Base-by-base conservation (phyloP, 64 coral and sea anemone species). In the Porites lutea region DNA sequence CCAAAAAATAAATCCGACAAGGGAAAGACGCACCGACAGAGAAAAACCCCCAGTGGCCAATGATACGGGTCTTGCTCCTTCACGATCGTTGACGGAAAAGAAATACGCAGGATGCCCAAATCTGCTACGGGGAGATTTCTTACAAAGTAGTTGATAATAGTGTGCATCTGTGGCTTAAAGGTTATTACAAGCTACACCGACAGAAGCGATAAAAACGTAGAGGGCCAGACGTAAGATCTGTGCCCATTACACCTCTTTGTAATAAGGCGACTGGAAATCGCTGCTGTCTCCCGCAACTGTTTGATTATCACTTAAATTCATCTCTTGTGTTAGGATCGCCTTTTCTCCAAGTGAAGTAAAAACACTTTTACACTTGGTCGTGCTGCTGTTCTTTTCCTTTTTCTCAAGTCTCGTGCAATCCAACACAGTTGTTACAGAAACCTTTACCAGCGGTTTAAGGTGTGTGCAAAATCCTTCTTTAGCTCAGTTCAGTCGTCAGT, bases 91-190 rank as follows among this genome's bases (percentile, higher is more conserved):
- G 16, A 65, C 5, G 62, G 62, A 5, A 65, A 65, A 18, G 62
- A 14, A 12, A 65, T 65, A 16, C 13, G 13, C 62, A 65, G 62
- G 18, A 65, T 65, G 4, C 62, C 62, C 18, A 65, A 19, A 68
- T 96, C 95, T 49, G 95, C 95, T n/a, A 96, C 53, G 21, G 95
- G 87, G 18, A 96, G 82, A 63, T 89, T 93, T 59, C 86, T 83
- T 50, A 96, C 93, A 65, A 87, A 88, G 55, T 48, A 90, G 58
- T 96, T 65, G 62, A 65, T 4, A 65, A 65, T 16, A 4, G 62
- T 65, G 13, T 65, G 18, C 62, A 65, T 65, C 62, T 65, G 62
- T 0, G 13, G 62, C 18, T 65, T 12, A 65, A 65, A 65, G 13
- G 62, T 65, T 5, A 65, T 65, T 2, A 65, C 62, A 16, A 65